Evolutionary conservation across 2,888 invertebrate species (phyloP), one percentile per base, ranked within the genome.

Genomic region (Drosophila recens): DNA sequence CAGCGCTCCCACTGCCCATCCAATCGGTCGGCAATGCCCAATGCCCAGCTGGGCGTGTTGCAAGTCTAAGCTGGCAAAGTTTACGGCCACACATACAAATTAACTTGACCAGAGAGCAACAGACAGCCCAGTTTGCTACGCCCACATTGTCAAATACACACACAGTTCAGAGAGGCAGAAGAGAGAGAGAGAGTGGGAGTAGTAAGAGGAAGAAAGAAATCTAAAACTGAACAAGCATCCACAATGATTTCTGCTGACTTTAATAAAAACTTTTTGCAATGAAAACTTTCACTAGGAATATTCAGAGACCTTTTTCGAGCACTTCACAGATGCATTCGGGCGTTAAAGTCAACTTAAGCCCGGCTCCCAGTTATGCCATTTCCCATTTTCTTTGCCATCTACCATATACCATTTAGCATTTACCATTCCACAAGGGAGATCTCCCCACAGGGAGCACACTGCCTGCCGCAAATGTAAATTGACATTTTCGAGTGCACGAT

Each of bases 401-500:
- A 10, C 53, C 58, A 52, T 42, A 36, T 61, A 43, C 45, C 71
- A 63, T 63, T 42, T 56, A 23, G 49, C 59, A 53, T 54, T 48
- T 62, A 48, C 49, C 67, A 63, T 20, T n/a, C 27, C 62, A 30
- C 66, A n/a, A n/a, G 80, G 53, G 72, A 74, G 51, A 71, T 15
- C 15, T 30, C 48, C 46, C 63, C 38, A 36, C 40, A 51, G 62
- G 73, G 68, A 51, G 72, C 43, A 61, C 63, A 67, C 27, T 40
- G 62, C 68, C 34, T 38, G 77, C 77, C 72, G 83, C 84, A 87
- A 87, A 87, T 87, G 87, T 87, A 87, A 87, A 87, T 87, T 87
- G 87, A 87, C 87, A 87, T 87, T 87, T 87, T 87, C 82, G 84
- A 87, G 86, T 85, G 86, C 87, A 87, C 86, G 87, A 86, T 86